phyloP scores from a whole-genome alignment of 2,888 invertebrate genomes.

The Synanthedon myopaeformis region DNA sequence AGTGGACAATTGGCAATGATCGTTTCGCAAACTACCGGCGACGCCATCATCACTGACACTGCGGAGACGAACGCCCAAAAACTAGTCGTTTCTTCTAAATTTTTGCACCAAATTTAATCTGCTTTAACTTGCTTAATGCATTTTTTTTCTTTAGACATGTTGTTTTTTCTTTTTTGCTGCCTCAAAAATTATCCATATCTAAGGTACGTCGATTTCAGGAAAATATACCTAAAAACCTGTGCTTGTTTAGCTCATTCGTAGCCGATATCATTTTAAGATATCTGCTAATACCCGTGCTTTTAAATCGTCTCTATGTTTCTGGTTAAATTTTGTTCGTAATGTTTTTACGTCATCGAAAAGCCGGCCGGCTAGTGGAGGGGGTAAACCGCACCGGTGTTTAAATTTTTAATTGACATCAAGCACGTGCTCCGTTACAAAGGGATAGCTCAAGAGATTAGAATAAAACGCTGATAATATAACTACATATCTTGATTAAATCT shows the following conservation, averaged over 20 bases:
- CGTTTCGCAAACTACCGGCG: conserved; percentile 17
- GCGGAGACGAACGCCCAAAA: conserved; percentile 32
- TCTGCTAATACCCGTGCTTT: no score
- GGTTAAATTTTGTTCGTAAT: no score
- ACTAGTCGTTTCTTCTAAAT: background rate
- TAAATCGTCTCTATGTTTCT: no score
- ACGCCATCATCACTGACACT: conserved; percentile 31
- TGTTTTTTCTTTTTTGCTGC: no score
- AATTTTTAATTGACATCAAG: conserved; percentile 20
- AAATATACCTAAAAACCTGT: no score
- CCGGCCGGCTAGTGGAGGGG: conserved; percentile 21
- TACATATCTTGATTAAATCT: background rate
- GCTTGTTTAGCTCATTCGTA: no score
- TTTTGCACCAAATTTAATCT: background rate
- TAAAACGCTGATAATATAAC: background rate
- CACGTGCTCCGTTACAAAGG: conserved; percentile 23
- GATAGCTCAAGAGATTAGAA: background rate
- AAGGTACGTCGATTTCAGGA: no score
- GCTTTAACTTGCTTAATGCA: no score
- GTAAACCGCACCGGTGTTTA: conserved; percentile 22
- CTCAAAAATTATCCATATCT: no score
- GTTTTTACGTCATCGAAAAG: conserved; percentile 6
- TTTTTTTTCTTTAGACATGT: no score
- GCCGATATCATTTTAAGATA: no score
- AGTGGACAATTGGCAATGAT: background rate